Conservation (phyloP, 2,113 vertebrate species). For the Melanotaenia duboulayi region DNA sequence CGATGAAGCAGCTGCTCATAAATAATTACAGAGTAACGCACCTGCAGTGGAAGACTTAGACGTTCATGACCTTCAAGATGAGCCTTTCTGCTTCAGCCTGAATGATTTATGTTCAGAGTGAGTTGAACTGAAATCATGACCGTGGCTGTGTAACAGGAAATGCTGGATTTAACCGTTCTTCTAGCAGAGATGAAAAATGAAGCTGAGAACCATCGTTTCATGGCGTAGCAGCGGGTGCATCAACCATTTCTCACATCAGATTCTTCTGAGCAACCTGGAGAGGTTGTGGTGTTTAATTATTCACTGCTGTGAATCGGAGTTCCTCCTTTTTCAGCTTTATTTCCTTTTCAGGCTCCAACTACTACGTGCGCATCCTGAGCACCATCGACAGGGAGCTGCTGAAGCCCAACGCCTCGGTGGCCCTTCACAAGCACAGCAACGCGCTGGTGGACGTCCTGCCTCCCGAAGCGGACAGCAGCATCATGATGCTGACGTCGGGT, state of each 20-base stretch:
- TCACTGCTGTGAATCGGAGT: too few species aligned
- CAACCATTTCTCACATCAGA: too few species aligned
- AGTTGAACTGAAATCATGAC: too few species aligned
- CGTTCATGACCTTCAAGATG: too few species aligned
- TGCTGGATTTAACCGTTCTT: too few species aligned
- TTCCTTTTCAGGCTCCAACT: constrained; percentile 88
- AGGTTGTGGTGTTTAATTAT: not conserved
- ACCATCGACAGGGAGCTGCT: constrained; percentile 96
- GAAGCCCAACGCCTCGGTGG: constrained; percentile 95
- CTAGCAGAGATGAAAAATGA: not conserved
- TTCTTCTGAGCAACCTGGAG: constrained; percentile 18
- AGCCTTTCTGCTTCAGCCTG: too few species aligned
- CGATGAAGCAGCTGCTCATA: too few species aligned
- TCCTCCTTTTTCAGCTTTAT: not conserved
- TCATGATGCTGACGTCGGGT: constrained; percentile 97
- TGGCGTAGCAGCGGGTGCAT: not conserved
- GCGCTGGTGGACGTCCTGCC: constrained; percentile 95
- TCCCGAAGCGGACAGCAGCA: constrained; percentile 96
- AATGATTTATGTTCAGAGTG: too few species aligned
- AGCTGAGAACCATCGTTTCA: constrained; percentile 11
- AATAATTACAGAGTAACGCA: too few species aligned
- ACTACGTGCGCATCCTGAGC: constrained; percentile 95
- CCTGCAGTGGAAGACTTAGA: too few species aligned
- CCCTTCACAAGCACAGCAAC: constrained; percentile 96
- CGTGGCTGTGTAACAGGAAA: too few species aligned